Evolutionary conservation across 1,140 invertebrate species (phyloP).

Genomic region (Propsilocerus akamusi): DNA sequence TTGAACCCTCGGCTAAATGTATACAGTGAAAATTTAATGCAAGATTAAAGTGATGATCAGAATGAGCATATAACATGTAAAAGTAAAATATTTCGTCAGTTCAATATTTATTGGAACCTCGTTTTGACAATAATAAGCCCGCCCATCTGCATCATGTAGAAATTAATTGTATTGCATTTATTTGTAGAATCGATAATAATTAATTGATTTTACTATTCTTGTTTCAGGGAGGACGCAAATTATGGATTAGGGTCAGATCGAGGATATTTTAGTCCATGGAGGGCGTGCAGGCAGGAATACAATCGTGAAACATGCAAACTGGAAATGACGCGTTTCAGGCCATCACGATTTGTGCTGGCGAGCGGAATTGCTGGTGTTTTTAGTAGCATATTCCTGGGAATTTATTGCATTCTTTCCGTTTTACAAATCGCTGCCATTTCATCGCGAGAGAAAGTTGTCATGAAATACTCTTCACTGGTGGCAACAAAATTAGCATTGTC

Average conservation of each 20-base stretch:
- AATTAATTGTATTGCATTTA: not conserved
- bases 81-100: not conserved
- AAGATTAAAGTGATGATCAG: too few species aligned
- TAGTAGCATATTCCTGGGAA: slow-evolving; percentile 45
- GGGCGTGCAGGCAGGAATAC: slow-evolving; percentile 60
- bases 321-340: slow-evolving; percentile 53
- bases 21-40: too few species aligned
- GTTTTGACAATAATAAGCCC: not conserved
- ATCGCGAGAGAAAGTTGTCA: slow-evolving; percentile 54
- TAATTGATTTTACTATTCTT: slow-evolving; percentile 9
- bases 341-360: slow-evolving; percentile 54
- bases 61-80: slow-evolving; percentile 8
- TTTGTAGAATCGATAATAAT: not conserved
- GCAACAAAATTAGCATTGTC: slow-evolving; percentile 57
- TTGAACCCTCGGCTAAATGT: too few species aligned
- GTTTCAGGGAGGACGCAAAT: slow-evolving; percentile 24
- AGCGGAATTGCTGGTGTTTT: slow-evolving; percentile 54
- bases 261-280: slow-evolving; percentile 74
- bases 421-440: slow-evolving; percentile 69
- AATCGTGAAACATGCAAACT: slow-evolving; percentile 58
- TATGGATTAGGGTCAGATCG: slow-evolving; percentile 31
- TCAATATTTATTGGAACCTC: not conserved
- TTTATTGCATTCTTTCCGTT: slow-evolving; percentile 56
- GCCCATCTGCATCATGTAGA: not conserved
- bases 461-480: slow-evolving; percentile 52